A percentile compares a stretch with the other conserved stretches of the same genome.
phyloP scores from a whole-genome alignment of 37 sponge, comb jelly and placozoan species.

The Spongilla lacustris region DNA sequence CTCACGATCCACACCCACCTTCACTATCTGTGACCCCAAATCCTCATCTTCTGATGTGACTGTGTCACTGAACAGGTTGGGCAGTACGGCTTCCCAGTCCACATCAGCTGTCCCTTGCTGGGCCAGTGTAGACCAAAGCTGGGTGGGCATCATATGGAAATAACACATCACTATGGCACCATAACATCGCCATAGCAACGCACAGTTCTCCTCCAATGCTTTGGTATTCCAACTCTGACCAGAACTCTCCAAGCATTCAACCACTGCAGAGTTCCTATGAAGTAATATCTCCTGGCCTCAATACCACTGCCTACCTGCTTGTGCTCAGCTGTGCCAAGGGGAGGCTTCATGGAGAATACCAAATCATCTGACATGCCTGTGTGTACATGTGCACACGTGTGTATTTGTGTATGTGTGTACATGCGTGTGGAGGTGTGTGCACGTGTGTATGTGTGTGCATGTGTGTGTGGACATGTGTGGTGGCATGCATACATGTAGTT shows the following conservation, averaged over 20 bases:
- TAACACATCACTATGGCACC: background rate
- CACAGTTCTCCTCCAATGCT: slow-evolving; percentile 64
- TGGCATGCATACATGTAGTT: too few relatives aligned
- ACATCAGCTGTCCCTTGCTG: slow-evolving; percentile 25
- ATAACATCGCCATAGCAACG: background rate
- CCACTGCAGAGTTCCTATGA: slow-evolving; percentile 65
- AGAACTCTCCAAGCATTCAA: slow-evolving; percentile 61
- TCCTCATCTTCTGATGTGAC: slow-evolving; percentile 75
- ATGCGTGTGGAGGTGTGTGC: too few relatives aligned
- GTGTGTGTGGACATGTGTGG: too few relatives aligned
- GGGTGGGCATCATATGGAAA: background rate
- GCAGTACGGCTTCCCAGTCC: slow-evolving; percentile 68
- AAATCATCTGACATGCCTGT: too few relatives aligned
- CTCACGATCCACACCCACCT: slow-evolving; percentile 25
- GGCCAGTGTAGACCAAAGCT: slow-evolving; percentile 72
- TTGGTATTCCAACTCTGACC: slow-evolving; percentile 49
- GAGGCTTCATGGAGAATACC: too few relatives aligned
- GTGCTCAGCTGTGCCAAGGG: background rate
- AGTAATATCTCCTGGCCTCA: too few relatives aligned
- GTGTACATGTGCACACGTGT: background rate
- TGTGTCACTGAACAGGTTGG: slow-evolving; percentile 67
- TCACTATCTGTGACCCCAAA: slow-evolving; percentile 72
- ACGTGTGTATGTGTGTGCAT: too few relatives aligned
- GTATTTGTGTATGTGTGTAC: slow-evolving; percentile 5
- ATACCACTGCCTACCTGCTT: background rate